Conservation (phyloP, 2,797 vertebrate genomes). For the Clamator glandarius region DNA sequence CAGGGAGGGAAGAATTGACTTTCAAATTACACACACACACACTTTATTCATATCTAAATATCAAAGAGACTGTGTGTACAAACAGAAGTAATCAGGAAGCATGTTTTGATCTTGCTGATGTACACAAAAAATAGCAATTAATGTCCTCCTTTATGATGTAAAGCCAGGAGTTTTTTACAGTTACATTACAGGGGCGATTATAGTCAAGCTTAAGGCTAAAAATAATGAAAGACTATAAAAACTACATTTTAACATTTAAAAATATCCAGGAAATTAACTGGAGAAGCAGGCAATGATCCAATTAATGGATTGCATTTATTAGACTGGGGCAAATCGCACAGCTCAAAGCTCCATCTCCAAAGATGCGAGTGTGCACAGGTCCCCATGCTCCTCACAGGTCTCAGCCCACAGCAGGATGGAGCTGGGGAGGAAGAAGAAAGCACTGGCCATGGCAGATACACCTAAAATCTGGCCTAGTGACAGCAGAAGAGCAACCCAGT, state of each 20-base stretch:
- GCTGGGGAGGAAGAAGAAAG: too few species aligned
- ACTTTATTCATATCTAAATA: slow-evolving; percentile 54
- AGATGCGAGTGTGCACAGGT: not conserved
- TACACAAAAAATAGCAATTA: slow-evolving; percentile 66
- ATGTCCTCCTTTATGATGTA: slow-evolving; percentile 54
- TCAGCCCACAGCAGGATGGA: not conserved
- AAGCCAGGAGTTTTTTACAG: slow-evolving; percentile 49
- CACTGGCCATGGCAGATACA: fast-evolving
- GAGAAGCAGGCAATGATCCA: slow-evolving; percentile 65
- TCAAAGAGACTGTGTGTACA: slow-evolving; percentile 49
- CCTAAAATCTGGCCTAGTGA: not conserved
- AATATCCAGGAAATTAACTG: slow-evolving; percentile 72
- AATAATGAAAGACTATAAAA: slow-evolving; percentile 68
- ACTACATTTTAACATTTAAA: slow-evolving; percentile 68
- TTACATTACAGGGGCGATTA: slow-evolving; percentile 61
- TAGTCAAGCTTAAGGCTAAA: slow-evolving; percentile 64
- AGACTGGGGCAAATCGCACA: slow-evolving; percentile 18
- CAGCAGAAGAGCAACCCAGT: not conserved
- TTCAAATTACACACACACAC: slow-evolving; percentile 42
- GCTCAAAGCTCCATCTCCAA: slow-evolving; percentile 25
- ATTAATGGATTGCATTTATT: slow-evolving; percentile 66
- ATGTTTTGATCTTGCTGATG: slow-evolving; percentile 68
- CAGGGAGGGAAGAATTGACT: slow-evolving; percentile 44
- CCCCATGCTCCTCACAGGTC: fast-evolving
- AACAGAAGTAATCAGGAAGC: slow-evolving; percentile 56